These are phyloP conservation scores for Oncopeltus fasciatus DNA, from an alignment of 1,140 invertebrate species.

Conservation along the genomic window DNA sequence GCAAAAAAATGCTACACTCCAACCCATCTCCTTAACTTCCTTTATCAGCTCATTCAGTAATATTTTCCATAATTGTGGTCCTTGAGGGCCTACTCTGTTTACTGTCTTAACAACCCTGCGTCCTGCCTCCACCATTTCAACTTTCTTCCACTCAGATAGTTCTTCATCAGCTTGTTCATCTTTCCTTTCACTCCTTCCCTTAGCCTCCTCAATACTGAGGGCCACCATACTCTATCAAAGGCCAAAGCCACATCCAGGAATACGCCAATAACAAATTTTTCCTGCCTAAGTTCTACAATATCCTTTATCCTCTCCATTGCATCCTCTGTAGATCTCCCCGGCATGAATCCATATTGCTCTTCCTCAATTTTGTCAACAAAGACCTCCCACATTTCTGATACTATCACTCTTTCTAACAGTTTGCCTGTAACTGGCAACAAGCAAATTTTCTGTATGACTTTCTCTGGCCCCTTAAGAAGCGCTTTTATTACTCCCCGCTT, in stretches of 20 bases:
- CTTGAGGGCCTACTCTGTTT: background rate
- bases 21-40: background rate
- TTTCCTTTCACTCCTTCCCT: background rate
- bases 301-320: background rate
- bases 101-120: background rate
- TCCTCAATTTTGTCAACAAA: background rate
- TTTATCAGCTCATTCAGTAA: background rate
- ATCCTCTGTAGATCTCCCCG: background rate
- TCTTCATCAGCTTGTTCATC: background rate
- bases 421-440: background rate
- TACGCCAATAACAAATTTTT: background rate
- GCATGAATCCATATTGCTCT: background rate
- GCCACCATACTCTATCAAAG: background rate
- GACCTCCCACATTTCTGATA: background rate
- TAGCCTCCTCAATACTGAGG: background rate
- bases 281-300: background rate
- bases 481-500: background rate
- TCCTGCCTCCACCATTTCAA: background rate
- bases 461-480: background rate
- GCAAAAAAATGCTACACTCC: background rate
- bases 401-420: background rate
- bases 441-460: background rate
- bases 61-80: background rate
- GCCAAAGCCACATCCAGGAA: background rate
- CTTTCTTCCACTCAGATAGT: background rate